Percentiles rank a stretch among this genome's conserved stretches.
phyloP scores from a whole-genome alignment of 2,113 vertebrate genomes.

The Eolophus roseicapilla region DNA sequence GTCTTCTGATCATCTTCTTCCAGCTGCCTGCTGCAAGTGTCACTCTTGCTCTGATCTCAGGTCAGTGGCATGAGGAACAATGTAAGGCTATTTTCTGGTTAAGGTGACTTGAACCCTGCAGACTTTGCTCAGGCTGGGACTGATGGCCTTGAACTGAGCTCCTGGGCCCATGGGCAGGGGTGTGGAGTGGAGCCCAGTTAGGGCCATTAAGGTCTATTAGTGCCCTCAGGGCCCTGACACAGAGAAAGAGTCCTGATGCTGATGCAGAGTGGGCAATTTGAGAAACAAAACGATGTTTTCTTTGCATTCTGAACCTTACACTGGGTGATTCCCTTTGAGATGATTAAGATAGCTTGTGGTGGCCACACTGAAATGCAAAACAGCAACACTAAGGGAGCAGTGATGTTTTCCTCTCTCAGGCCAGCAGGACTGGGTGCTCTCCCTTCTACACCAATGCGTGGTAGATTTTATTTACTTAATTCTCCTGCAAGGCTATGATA shows the following conservation, averaged over 20 bases:
- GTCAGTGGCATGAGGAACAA: background rate
- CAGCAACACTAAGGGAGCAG: background rate
- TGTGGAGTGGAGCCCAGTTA: background rate
- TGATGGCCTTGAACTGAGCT: background rate
- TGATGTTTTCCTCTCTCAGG: background rate
- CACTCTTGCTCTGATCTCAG: background rate
- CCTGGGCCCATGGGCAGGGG: background rate
- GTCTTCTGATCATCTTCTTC: background rate
- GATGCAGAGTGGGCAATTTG: background rate
- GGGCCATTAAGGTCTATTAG: background rate
- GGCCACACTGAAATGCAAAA: background rate
- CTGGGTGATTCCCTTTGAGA: background rate
- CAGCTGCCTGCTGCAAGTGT: background rate
- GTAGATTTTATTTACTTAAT: background rate
- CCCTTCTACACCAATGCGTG: background rate
- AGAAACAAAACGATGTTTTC: background rate
- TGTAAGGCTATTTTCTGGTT: accelerated
- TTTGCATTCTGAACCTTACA: background rate
- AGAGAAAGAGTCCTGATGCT: background rate
- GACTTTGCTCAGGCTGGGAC: background rate
- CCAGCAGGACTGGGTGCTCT: background rate
- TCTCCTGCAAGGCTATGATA: background rate
- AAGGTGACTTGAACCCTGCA: background rate
- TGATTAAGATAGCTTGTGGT: background rate
- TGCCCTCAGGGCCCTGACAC: background rate